Conservation (phyloP, 1,140 invertebrate genomes). For the Lineus longissimus region DNA sequence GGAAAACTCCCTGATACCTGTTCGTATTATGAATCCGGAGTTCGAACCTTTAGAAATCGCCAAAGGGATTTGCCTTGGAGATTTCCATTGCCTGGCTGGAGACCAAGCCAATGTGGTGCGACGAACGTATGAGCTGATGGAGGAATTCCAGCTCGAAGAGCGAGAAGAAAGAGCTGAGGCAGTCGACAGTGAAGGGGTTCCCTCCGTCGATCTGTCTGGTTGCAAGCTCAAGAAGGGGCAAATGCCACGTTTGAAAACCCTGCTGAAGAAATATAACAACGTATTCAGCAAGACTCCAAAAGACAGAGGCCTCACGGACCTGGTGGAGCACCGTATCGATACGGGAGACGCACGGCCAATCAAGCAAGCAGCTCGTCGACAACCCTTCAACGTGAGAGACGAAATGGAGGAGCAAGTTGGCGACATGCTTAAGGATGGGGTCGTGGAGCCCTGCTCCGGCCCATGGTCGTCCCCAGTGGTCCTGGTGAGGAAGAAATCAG, state of each 20-base stretch:
- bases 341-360: neutral
- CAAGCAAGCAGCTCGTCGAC: neutral
- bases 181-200: too few species aligned
- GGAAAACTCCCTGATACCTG: too few species aligned
- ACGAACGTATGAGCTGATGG: too few species aligned
- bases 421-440: constrained; percentile 6
- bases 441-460: constrained; percentile 11
- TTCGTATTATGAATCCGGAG: too few species aligned
- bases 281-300: neutral
- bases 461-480: constrained; percentile 11
- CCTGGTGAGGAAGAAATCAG: constrained; percentile 20
- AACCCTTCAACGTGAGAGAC: neutral
- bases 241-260: neutral
- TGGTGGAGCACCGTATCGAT: neutral
- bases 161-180: too few species aligned
- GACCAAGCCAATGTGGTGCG: too few species aligned
- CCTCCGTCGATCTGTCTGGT: too few species aligned
- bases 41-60: too few species aligned
- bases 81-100: too few species aligned
- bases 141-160: too few species aligned
- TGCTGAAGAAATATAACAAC: neutral
- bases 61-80: too few species aligned
- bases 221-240: neutral
- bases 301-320: neutral
- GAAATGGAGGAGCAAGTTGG: constrained; percentile 4